Percentiles rank a stretch among this genome's conserved stretches.
phyloP scores from a whole-genome alignment of 2,113 vertebrate genomes.

The Sterna hirundo region DNA sequence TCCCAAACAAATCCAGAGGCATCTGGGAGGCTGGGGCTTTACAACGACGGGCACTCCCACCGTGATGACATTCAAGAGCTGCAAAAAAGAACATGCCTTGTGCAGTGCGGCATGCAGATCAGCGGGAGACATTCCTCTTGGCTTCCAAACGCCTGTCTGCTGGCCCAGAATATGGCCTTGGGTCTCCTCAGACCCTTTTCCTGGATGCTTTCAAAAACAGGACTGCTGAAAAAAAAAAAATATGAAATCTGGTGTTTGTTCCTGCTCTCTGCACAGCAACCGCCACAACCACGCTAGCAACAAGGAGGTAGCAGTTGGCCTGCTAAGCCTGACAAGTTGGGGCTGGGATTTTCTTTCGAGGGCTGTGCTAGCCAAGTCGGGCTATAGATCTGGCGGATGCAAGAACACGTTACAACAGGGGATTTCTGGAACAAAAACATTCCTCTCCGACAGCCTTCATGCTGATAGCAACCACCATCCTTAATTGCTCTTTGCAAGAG shows the following conservation, averaged over 20 bases:
- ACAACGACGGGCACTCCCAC: not conserved
- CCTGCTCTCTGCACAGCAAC: not conserved
- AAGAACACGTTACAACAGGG: not conserved
- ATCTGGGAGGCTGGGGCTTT: not conserved
- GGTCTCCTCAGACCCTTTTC: not conserved
- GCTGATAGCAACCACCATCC: not conserved
- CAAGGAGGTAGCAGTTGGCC: not conserved
- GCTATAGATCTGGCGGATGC: not conserved
- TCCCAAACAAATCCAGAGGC: not conserved
- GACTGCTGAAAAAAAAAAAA: not conserved
- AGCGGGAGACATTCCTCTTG: not conserved
- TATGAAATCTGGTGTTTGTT: not conserved
- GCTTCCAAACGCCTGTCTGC: not conserved
- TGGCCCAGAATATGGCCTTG: not conserved
- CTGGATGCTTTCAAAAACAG: not conserved
- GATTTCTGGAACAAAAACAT: not conserved
- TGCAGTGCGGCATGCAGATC: not conserved
- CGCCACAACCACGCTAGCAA: accelerated
- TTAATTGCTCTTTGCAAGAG: not conserved
- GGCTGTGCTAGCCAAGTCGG: not conserved
- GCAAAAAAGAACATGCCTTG: not conserved
- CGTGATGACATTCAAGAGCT: not conserved
- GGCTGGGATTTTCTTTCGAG: not conserved
- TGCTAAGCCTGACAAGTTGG: not conserved
- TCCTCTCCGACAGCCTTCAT: not conserved